Evolutionary conservation across 2,797 vertebrate species (phyloP), one percentile per base, ranked within the genome.

Genomic region (Oceanodroma leucorhoa): DNA sequence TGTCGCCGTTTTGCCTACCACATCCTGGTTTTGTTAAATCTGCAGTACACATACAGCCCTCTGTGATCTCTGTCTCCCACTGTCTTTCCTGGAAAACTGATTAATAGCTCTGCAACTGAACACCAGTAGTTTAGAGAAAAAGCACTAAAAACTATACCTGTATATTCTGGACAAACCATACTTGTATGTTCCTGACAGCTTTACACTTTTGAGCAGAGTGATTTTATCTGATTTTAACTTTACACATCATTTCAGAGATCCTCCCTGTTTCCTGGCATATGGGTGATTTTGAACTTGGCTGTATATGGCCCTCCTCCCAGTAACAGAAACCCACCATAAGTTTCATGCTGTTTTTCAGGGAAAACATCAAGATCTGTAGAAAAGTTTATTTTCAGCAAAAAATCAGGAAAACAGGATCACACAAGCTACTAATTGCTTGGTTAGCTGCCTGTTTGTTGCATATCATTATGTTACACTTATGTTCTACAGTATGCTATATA

Each of bases 401-500:
- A 46, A 11, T 58, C 6, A 36, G 32, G 61, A 84, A 65, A 87
- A 89, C 2, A 73, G 64, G 65, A 84, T 72, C 50, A 61, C 32
- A 40, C 11, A 61, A 89, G 61, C 29, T 38, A 13, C 30, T 17
- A 46, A 61, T 11, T 62, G 32, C 7, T 85, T 65, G 21, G 11
- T 66, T 78, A 60, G 34, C 40, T 86, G 30, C 16, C 45, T 76
- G 5, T 50, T 62, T 45, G 14, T 16, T 55, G 27, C n/a, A 5
- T n/a, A 89, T 29, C 24, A 53, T n/a, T 41, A 45, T 9, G 34
- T 30, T 84, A 41, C 29, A 81, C 20, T 46, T 54, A 23, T 0
- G 3, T 51, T 73, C 36, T 46, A 43, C 18, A 43, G 27, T 36
- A 54, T 0, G 0, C 14, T 48, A 8, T 11, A 0, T 27, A 48